Evolutionary conservation across 2,797 vertebrate genomes (phyloP).

Genomic region (Bradypodion ventrale): DNA sequence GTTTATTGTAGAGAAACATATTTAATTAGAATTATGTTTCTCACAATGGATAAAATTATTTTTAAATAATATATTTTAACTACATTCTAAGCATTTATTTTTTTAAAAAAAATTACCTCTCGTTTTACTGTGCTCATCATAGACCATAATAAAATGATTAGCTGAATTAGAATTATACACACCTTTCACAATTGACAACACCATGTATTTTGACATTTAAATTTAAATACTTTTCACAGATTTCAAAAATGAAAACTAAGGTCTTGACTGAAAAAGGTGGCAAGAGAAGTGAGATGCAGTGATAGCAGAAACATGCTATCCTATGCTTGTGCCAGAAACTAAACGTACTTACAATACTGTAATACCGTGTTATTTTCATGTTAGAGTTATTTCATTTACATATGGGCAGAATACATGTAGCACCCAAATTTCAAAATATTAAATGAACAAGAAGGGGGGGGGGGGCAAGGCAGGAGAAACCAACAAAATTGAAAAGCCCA

Average conservation of each 20-base stretch:
- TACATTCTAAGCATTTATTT: too few relatives aligned
- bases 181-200: neutral
- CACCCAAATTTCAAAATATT: neutral
- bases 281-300: neutral
- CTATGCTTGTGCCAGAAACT: neutral
- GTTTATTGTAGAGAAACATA: neutral
- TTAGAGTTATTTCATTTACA: neutral
- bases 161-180: neutral
- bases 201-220: neutral
- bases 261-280: neutral
- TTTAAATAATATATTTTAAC: too few relatives aligned
- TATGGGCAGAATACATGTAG: neutral
- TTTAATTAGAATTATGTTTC: neutral
- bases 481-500: neutral
- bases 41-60: too few relatives aligned
- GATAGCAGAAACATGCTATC: neutral
- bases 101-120: too few relatives aligned
- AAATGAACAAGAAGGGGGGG: constrained; percentile 24
- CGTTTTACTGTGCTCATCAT: too few relatives aligned
- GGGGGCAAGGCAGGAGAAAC: neutral
- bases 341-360: neutral
- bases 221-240: neutral
- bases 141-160: too few relatives aligned
- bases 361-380: neutral
- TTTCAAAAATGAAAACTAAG: neutral